Evolutionary conservation across 1,140 invertebrate species (phyloP), one percentile per base, ranked within the genome.

Genomic region (Musca domestica): DNA sequence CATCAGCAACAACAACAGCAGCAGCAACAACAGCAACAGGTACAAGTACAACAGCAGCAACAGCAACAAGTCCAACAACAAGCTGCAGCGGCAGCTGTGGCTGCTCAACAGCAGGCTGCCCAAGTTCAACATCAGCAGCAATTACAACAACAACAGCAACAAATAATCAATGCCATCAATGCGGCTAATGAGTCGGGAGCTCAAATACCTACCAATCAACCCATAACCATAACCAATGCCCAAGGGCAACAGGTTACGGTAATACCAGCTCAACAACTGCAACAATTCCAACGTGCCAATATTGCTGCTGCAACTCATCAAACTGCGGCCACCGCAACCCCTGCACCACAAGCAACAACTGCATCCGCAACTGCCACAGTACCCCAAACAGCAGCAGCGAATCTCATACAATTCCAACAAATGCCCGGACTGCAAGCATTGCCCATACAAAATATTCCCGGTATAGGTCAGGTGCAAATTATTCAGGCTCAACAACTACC

Each of bases 401-500:
- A 73, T 67, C 72, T 78, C 12, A 75, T 82, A 54, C 77, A 81
- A 71, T 74, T 82, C 63, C 70, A 71, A 54, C 78, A 82, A 67
- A 41, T 83, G 47, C 69, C 74, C 17, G 74, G 78, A 64, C 71
- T 89, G 2, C 88, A 89, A 71, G 86, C 87, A 1, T 83, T 89
- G 69, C 87, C 87, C 0, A 84, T 90, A 14, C 89, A 90, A 74
- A 90, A 91, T 80, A 89, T 91, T 51, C 88, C 88, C 61, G 91
- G 91, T 6, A 73, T 93, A 15, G 91, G 91, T 23, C 91, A 91
- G 73, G 89, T 92, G 2, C 90, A 92, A 82, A 87, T 92, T 27
- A 80, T 80, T 25, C 78, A 80, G 41, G 78, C 78, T 10, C 76
- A 78, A 56, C 78, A 80, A 41, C 64, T 80, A 64, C 78, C 78